These are phyloP conservation scores for Vespertilio murinus DNA, from an alignment of 2,797 vertebrate genomes.

Conservation along the genomic window DNA sequence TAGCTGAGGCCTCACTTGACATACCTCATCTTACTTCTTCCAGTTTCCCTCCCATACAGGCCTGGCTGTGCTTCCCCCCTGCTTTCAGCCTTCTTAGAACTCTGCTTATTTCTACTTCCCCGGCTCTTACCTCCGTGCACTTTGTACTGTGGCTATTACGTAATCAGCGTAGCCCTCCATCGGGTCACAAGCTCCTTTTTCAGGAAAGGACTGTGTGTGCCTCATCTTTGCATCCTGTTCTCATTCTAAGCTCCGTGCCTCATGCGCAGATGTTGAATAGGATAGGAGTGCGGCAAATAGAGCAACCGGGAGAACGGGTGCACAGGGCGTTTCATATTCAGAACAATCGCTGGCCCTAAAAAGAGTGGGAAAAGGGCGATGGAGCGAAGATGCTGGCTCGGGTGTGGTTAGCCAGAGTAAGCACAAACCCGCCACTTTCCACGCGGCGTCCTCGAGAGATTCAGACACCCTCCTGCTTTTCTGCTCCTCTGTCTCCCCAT, in stretches of 20 bases:
- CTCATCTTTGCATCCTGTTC: conserved; percentile 48
- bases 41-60: no score
- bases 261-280: not conserved
- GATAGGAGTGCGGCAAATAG: not conserved
- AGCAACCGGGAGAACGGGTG: not conserved
- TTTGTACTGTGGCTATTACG: not conserved
- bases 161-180: not conserved
- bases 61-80: not conserved
- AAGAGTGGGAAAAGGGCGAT: not conserved
- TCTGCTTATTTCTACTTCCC: not conserved
- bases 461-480: not conserved
- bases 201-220: conserved; percentile 40
- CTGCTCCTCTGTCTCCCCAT: not conserved
- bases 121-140: not conserved
- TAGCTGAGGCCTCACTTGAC: conserved; percentile 11
- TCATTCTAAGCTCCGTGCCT: not conserved
- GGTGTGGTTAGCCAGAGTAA: not conserved
- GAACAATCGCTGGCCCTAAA: not conserved
- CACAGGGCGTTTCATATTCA: not conserved
- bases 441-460: not conserved
- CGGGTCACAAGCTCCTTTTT: conserved; percentile 17
- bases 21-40: no score
- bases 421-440: not conserved
- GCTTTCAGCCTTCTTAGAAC: not conserved
- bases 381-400: not conserved